phyloP scores from a whole-genome alignment of 1,140 invertebrate genomes.

The Orchestia grillus region DNA sequence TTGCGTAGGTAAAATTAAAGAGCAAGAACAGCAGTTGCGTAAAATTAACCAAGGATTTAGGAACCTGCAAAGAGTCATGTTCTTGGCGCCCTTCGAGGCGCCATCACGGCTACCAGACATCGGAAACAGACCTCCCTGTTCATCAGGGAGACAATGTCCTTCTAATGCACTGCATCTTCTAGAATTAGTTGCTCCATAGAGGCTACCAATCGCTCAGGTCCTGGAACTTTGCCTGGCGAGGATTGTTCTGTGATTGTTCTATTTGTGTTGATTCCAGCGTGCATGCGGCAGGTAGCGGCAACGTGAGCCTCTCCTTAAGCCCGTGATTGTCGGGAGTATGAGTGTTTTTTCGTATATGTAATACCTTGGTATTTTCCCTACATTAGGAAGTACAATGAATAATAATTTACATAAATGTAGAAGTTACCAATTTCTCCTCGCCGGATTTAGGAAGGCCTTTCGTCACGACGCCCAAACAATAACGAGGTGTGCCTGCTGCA shows the following conservation, averaged over 20 bases:
- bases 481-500: too few relatives aligned
- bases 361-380: neutral
- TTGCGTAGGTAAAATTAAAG: neutral
- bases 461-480: too few relatives aligned
- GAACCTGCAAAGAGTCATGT: neutral
- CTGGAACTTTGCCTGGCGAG: neutral
- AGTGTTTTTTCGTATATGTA: neutral
- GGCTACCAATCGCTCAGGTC: neutral
- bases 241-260: neutral
- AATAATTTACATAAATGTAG: neutral
- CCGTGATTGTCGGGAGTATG: neutral
- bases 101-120: neutral
- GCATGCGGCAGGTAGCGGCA: neutral
- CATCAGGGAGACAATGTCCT: neutral
- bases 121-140: constrained; percentile 43
- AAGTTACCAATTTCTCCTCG: too few relatives aligned
- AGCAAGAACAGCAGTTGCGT: neutral
- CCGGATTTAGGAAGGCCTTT: too few relatives aligned
- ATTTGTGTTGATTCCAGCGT: neutral
- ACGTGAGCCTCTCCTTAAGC: neutral
- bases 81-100: neutral
- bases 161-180: neutral
- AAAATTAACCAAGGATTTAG: neutral
- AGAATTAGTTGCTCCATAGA: constrained; percentile 10
- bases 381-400: neutral